phyloP scores from a whole-genome alignment of 2,888 invertebrate species.

The Philonicus albiceps region DNA sequence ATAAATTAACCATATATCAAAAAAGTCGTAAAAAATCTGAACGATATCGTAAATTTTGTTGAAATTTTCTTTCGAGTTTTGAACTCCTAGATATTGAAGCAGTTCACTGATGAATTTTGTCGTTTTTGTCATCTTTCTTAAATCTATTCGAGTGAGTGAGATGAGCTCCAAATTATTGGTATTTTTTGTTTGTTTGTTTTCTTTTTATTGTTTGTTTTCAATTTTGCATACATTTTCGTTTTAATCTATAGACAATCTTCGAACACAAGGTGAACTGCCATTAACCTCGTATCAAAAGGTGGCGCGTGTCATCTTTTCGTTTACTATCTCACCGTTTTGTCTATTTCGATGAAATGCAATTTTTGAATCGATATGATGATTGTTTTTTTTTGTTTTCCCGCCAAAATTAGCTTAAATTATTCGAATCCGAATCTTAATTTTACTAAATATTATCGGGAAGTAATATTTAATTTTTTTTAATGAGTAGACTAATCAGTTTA shows the following conservation, averaged over 20 bases:
- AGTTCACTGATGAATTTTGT: not conserved
- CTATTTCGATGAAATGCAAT: not conserved
- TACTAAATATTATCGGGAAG: not conserved
- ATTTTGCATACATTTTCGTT: not conserved
- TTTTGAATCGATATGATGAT: not conserved
- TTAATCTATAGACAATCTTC: not conserved
- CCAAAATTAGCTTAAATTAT: not conserved
- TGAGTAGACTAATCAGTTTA: not conserved
- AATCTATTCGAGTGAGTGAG: not conserved
- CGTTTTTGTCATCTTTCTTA: not conserved
- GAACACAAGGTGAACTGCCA: not conserved
- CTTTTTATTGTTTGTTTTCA: not conserved
- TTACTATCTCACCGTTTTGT: not conserved
- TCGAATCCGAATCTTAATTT: not conserved
- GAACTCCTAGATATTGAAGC: not conserved
- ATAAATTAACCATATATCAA: not conserved
- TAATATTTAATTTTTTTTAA: not conserved
- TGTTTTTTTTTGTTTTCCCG: not conserved
- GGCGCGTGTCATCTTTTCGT: not conserved
- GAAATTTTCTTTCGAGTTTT: not conserved
- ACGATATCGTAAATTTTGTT: not conserved
- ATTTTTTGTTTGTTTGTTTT: not conserved
- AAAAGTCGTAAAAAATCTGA: not conserved
- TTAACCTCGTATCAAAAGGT: not conserved
- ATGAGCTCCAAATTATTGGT: not conserved